Conservation (phyloP, 2,797 vertebrate species). For the Borostomias antarcticus region DNA sequence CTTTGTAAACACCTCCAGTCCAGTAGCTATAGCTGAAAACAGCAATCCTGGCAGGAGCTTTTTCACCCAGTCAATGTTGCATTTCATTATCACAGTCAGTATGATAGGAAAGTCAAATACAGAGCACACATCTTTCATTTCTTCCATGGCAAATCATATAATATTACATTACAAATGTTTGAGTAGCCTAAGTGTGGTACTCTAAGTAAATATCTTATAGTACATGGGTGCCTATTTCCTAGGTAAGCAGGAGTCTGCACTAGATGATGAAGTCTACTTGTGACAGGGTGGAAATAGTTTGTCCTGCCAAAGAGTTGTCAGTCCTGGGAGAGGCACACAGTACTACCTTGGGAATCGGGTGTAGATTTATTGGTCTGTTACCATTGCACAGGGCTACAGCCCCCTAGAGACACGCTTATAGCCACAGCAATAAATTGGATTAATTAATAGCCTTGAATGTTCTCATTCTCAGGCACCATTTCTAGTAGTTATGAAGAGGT, state of each 20-base stretch:
- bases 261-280: slow-evolving; percentile 5
- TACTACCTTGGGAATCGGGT: slow-evolving; percentile 46
- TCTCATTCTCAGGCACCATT: slow-evolving; percentile 52
- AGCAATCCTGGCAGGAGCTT: too few species aligned
- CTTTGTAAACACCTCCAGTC: slow-evolving; percentile 53
- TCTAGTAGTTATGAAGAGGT: slow-evolving; percentile 47
- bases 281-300: slow-evolving; percentile 22
- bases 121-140: too few species aligned
- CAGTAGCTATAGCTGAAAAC: slow-evolving; percentile 27
- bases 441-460: slow-evolving; percentile 64
- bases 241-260: background rate
- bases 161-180: too few species aligned
- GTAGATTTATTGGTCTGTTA: slow-evolving; percentile 51
- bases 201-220: background rate
- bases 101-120: too few species aligned
- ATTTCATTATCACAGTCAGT: too few species aligned
- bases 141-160: too few species aligned
- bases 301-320: slow-evolving; percentile 54
- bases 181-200: too few species aligned
- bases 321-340: slow-evolving; percentile 48
- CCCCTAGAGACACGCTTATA: slow-evolving; percentile 51
- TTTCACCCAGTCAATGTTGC: too few species aligned
- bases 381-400: slow-evolving; percentile 45
- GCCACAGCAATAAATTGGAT: slow-evolving; percentile 57
- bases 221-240: background rate